Percentiles rank a stretch among this genome's conserved stretches.
phyloP scores from a whole-genome alignment of 2,113 vertebrate species.

The Serinus canaria region DNA sequence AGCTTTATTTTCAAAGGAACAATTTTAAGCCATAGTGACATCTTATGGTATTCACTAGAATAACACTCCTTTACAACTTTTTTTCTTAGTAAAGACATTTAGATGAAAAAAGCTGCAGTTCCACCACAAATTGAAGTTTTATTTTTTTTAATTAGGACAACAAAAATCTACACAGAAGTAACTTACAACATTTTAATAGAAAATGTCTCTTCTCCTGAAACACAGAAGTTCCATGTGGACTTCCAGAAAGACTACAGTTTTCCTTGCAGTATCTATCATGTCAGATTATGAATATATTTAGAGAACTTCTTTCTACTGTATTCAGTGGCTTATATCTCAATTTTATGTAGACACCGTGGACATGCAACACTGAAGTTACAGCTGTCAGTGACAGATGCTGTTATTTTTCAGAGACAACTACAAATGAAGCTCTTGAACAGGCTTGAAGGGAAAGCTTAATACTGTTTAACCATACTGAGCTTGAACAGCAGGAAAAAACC shows the following conservation, averaged over 20 bases:
- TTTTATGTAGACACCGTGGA: background rate
- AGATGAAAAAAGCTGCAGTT: background rate
- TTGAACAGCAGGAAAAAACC: background rate
- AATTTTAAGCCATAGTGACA: conserved; percentile 53
- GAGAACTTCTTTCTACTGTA: background rate
- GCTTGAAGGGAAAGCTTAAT: background rate
- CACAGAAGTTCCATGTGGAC: background rate
- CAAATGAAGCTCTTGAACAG: background rate
- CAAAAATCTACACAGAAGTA: background rate
- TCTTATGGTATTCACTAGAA: conserved; percentile 25
- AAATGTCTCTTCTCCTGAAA: background rate
- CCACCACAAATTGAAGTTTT: background rate
- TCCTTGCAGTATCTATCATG: background rate
- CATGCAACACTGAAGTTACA: background rate
- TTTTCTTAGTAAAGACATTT: background rate
- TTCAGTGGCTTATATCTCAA: background rate
- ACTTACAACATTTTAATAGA: background rate
- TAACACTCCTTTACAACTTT: background rate
- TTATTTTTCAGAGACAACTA: background rate
- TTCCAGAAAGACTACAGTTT: background rate
- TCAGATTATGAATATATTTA: background rate
- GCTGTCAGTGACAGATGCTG: background rate
- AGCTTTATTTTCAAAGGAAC: background rate
- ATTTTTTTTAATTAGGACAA: background rate
- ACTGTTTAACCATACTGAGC: background rate